Evolutionary conservation across 2,113 vertebrate genomes (phyloP).

Genomic region (Polypterus bichir): DNA sequence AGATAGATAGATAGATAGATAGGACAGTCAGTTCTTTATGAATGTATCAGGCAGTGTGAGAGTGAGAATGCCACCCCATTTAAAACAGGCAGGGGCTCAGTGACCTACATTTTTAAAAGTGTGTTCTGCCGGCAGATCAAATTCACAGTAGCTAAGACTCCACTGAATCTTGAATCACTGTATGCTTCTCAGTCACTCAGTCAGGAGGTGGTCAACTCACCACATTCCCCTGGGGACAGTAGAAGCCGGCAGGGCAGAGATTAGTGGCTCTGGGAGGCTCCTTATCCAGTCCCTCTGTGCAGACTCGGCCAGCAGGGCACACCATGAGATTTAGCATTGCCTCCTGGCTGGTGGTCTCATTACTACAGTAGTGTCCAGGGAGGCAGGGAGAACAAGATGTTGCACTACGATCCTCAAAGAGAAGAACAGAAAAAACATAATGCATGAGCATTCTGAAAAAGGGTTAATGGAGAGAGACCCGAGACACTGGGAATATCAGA

Average conservation of each 20-base stretch:
- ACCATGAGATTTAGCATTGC: constrained; percentile 62
- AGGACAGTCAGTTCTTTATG: too few relatives aligned
- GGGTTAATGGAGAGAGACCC: too few relatives aligned
- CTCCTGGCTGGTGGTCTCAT: constrained; percentile 61
- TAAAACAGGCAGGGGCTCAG: too few relatives aligned
- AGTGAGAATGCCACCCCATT: too few relatives aligned
- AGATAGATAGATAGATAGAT: too few relatives aligned
- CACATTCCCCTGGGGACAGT: constrained; percentile 55
- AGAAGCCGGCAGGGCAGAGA: constrained; percentile 69
- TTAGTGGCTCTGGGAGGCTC: constrained; percentile 51
- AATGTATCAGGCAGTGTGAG: too few relatives aligned
- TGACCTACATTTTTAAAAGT: too few relatives aligned
- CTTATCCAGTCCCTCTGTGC: constrained; percentile 57
- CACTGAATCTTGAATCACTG: too few relatives aligned
- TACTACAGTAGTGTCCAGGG: constrained; percentile 65
- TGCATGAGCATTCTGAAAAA: too few relatives aligned
- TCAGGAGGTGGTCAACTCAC: constrained; percentile 40
- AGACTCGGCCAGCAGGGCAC: constrained; percentile 68
- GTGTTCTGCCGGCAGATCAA: too few relatives aligned
- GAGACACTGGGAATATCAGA: too few relatives aligned
- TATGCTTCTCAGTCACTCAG: neutral
- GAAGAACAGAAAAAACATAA: neutral
- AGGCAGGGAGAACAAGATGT: constrained; percentile 55
- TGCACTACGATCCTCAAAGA: constrained; percentile 56
- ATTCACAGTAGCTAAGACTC: too few relatives aligned